phyloP scores from a whole-genome alignment of 2,113 vertebrate species.

The Ia io region DNA sequence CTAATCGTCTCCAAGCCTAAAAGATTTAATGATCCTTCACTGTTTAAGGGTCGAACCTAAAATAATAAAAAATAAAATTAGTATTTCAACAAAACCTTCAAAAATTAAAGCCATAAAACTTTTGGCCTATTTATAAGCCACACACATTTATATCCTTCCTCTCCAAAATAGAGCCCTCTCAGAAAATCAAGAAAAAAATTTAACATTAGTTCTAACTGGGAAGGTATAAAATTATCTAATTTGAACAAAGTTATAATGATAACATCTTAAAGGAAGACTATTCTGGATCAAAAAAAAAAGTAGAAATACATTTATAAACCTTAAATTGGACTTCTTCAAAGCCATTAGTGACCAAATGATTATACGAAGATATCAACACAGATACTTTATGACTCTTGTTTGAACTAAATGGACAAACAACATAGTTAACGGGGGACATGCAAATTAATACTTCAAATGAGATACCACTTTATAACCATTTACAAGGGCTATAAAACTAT shows the following conservation, averaged over 20 bases:
- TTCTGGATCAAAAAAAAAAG: not conserved
- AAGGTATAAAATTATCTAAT: constrained; percentile 2
- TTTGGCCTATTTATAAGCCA: constrained; percentile 3
- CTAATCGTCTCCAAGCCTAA: constrained; percentile 95
- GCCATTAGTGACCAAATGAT: not conserved
- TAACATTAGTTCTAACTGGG: not conserved
- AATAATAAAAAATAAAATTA: constrained; percentile 66
- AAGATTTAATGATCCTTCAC: constrained; percentile 96
- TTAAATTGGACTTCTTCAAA: constrained; percentile 34
- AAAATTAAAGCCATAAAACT: constrained; percentile 32
- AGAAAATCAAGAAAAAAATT: constrained; percentile 33
- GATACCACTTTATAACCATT: not conserved
- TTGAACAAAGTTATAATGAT: not conserved
- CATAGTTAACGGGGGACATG: not conserved
- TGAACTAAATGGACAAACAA: not conserved
- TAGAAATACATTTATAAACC: constrained; percentile 33
- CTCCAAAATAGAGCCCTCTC: not conserved
- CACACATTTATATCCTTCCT: not conserved
- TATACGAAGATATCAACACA: not conserved
- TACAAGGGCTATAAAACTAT: not conserved
- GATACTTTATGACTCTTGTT: not conserved
- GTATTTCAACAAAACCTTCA: constrained; percentile 39
- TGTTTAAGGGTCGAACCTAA: constrained; percentile 96
- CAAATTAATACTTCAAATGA: not conserved
- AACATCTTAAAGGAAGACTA: constrained; percentile 47